Conservation (phyloP, 2,113 vertebrate genomes). For the Zapornia atra region DNA sequence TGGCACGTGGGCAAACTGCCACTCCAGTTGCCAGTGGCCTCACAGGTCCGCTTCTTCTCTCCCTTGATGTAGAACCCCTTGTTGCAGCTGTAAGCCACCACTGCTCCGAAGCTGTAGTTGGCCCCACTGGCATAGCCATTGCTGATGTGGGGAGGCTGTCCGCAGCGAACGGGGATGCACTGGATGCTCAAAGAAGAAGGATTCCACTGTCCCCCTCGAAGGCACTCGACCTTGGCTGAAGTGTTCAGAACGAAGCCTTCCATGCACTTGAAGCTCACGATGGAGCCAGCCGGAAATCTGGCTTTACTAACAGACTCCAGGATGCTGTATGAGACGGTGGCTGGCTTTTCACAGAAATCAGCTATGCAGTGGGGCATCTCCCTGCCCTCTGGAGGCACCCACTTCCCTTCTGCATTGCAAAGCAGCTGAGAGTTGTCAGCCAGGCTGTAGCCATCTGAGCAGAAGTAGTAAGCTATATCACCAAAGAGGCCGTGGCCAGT, state of each 20-base stretch:
- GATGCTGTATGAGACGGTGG: conserved; percentile 85
- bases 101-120: conserved; percentile 93
- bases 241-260: conserved; percentile 94
- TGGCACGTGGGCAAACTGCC: conserved; percentile 86
- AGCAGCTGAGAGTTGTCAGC: conserved; percentile 89
- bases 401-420: conserved; percentile 89
- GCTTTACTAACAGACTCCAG: conserved; percentile 90
- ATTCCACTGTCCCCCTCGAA: conserved; percentile 90
- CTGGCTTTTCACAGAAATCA: conserved; percentile 92
- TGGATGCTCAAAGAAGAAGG: conserved; percentile 86
- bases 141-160: conserved; percentile 83
- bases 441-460: conserved; percentile 89
- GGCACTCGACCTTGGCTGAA: conserved; percentile 86
- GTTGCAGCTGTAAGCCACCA: conserved; percentile 94
- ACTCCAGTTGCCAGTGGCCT: conserved; percentile 92
- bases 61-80: conserved; percentile 92
- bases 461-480: conserved; percentile 92
- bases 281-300: conserved; percentile 86
- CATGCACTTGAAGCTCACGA: conserved; percentile 93
- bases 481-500: conserved; percentile 91
- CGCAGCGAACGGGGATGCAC: conserved; percentile 92
- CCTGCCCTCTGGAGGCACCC: conserved; percentile 86
- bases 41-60: conserved; percentile 93
- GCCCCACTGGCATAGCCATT: conserved; percentile 89
- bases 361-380: conserved; percentile 87